Conservation (phyloP, 2,888 invertebrate genomes). For the Suillia variegata region DNA sequence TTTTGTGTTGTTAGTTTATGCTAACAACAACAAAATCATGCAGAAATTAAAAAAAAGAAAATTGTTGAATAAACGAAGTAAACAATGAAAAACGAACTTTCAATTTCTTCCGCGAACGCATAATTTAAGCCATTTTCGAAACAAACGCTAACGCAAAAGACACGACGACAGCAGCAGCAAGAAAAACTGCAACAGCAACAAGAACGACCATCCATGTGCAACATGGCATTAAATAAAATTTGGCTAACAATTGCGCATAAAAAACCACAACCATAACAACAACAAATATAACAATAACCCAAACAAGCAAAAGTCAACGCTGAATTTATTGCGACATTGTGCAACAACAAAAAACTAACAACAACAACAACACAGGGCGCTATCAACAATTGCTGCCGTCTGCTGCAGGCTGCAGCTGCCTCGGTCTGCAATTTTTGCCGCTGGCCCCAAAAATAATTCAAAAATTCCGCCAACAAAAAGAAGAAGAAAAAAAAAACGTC, state of each 20-base stretch:
- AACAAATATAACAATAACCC: neutral
- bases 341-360: no score
- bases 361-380: no score
- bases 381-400: neutral
- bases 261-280: neutral
- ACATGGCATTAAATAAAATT: neutral
- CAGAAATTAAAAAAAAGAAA: no score
- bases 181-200: neutral
- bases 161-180: neutral
- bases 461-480: no score
- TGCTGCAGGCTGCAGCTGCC: neutral
- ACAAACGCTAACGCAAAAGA: neutral
- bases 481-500: no score
- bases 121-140: neutral
- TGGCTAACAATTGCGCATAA: neutral
- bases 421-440: neutral
- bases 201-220: no score
- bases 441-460: no score
- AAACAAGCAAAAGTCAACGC: neutral
- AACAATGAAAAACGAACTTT: no score
- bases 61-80: no score
- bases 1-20: no score
- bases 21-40: no score
- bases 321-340: neutral
- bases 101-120: neutral